Evolutionary conservation across 2,888 invertebrate species (phyloP).

Genomic region (Teinopalpus imperialis): DNA sequence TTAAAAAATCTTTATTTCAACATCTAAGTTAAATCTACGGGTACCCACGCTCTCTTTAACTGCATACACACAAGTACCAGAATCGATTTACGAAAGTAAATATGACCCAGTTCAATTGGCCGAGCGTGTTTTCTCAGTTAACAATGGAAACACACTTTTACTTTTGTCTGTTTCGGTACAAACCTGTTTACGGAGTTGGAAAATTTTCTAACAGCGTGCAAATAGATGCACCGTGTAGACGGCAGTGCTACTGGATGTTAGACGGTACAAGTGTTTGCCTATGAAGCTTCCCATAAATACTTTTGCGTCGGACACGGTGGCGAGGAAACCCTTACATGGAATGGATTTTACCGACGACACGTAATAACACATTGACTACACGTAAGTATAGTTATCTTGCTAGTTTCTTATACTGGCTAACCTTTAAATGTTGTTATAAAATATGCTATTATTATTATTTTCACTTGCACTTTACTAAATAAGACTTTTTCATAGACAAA

Average conservation of each 20-base stretch:
- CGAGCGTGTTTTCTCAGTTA: conserved; percentile 19
- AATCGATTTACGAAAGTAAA: conserved; percentile 22
- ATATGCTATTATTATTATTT: no score
- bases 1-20: neutral
- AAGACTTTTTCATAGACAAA: no score
- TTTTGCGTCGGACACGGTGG: conserved; percentile 17
- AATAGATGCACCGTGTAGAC: conserved; percentile 19
- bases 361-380: neutral
- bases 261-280: conserved; percentile 12
- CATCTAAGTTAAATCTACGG: no score
- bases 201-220: conserved; percentile 21
- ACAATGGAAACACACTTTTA: conserved; percentile 25
- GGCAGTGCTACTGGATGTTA: conserved; percentile 21
- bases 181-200: conserved; percentile 4
- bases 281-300: conserved; percentile 19
- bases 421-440: no score
- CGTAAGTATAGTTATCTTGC: no score
- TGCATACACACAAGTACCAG: conserved; percentile 11
- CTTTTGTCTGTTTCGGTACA: conserved; percentile 9
- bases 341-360: conserved; percentile 18
- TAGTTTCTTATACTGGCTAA: no score
- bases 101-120: conserved; percentile 18
- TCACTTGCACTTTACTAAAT: no score
- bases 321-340: conserved; percentile 18
- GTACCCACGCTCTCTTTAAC: conserved; percentile 12